Percentiles rank a stretch among this genome's conserved stretches.
phyloP scores from a whole-genome alignment of 2,888 invertebrate genomes.

The Ligdia adustata region DNA sequence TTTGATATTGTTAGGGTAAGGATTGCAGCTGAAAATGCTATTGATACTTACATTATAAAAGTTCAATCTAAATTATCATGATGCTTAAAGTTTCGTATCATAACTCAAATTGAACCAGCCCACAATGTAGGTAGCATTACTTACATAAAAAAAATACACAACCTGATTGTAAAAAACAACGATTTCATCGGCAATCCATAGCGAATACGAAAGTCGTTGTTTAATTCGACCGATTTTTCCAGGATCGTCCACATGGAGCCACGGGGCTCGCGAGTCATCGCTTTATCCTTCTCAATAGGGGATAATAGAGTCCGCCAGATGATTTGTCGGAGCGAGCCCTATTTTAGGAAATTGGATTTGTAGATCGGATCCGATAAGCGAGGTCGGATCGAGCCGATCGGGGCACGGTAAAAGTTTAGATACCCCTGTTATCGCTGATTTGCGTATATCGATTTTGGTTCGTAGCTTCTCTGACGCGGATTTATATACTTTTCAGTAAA shows the following conservation, averaged over 20 bases:
- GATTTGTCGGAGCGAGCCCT: slow-evolving; percentile 84
- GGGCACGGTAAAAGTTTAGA: slow-evolving; percentile 69
- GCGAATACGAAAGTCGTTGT: too few species aligned
- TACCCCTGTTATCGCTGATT: slow-evolving; percentile 77
- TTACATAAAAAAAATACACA: too few species aligned
- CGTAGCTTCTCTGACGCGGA: slow-evolving; percentile 47
- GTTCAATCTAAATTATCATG: too few species aligned
- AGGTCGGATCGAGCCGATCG: slow-evolving; percentile 43
- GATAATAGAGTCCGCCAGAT: slow-evolving; percentile 59
- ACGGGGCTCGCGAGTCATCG: slow-evolving; percentile 51
- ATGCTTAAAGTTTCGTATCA: too few species aligned
- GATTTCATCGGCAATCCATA: too few species aligned
- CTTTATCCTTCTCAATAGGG: slow-evolving; percentile 49
- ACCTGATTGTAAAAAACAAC: too few species aligned
- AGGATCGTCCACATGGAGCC: slow-evolving; percentile 43
- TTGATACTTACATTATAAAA: too few species aligned
- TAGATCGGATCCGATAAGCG: slow-evolving; percentile 78
- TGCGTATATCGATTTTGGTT: slow-evolving; percentile 76
- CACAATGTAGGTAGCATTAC: too few species aligned
- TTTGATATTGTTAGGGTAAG: too few species aligned
- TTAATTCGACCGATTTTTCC: slow-evolving; percentile 35
- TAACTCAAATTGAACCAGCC: too few species aligned
- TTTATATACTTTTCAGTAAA: slow-evolving; percentile 53
- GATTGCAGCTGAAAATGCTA: too few species aligned
- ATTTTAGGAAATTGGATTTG: slow-evolving; percentile 85